A percentile compares a stretch with the other conserved stretches of the same genome.
These are phyloP conservation scores for Drosophila mayaguana DNA, from an alignment of 2,888 invertebrate genomes.

Conservation along the genomic window DNA sequence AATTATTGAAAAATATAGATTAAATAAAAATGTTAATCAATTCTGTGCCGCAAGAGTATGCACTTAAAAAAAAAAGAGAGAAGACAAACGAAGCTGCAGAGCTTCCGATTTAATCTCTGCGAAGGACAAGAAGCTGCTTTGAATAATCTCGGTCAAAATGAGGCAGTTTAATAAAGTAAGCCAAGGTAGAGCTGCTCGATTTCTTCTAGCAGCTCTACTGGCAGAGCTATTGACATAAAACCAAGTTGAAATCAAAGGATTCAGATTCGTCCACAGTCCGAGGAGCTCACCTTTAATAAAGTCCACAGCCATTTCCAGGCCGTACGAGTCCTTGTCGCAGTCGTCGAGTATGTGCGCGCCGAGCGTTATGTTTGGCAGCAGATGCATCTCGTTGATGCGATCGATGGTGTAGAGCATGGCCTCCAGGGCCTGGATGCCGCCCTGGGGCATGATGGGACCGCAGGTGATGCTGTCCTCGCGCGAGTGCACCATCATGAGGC, in stretches of 20 bases:
- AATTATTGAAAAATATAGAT: too few species aligned
- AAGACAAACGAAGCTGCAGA: too few species aligned
- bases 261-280: too few species aligned
- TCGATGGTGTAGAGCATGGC: slow-evolving; percentile 95
- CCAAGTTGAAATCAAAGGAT: background rate
- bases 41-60: too few species aligned
- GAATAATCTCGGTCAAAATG: too few species aligned
- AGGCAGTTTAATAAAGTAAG: too few species aligned
- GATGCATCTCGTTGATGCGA: slow-evolving; percentile 87
- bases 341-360: slow-evolving; percentile 96
- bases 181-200: too few species aligned
- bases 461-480: slow-evolving; percentile 92
- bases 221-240: background rate
- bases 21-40: too few species aligned
- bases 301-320: slow-evolving; percentile 96
- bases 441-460: slow-evolving; percentile 96
- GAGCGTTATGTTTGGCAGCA: slow-evolving; percentile 90
- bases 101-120: too few species aligned
- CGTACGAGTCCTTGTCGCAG: slow-evolving; percentile 96
- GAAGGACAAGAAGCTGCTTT: too few species aligned
- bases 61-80: too few species aligned
- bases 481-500: slow-evolving; percentile 96
- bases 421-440: slow-evolving; percentile 93
- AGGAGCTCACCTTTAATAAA: slow-evolving; percentile 93
- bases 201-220: too few species aligned